Conservation (phyloP, 2,113 vertebrate genomes). For the Paramormyrops kingsleyae region DNA sequence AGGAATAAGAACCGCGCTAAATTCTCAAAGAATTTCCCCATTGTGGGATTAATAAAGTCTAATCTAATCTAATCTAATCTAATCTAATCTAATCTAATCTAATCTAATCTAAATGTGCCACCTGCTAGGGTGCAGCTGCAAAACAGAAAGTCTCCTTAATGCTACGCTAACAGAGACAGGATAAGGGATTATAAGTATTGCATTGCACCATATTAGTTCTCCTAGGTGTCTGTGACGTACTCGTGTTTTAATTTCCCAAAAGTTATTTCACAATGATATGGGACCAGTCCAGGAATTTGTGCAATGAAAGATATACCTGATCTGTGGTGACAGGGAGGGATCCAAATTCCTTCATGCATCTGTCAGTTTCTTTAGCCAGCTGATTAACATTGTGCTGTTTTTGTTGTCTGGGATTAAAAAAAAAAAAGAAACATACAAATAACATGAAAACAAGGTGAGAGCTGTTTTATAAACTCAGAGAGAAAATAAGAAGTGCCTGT, state of each 20-base stretch:
- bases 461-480: not conserved
- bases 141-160: not conserved
- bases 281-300: not conserved
- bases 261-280: not conserved
- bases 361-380: constrained; percentile 93
- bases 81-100: too few species aligned
- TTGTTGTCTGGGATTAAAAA: constrained; percentile 69
- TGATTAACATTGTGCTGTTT: constrained; percentile 86
- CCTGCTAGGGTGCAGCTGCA: not conserved
- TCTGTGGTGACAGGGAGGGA: constrained; percentile 75
- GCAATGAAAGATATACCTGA: constrained; percentile 47
- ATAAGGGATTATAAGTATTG: not conserved
- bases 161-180: not conserved
- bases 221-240: not conserved
- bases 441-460: not conserved
- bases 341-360: constrained; percentile 84
- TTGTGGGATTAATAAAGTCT: too few species aligned
- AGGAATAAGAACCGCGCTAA: not conserved
- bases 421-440: not conserved
- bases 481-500: not conserved
- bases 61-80: too few species aligned
- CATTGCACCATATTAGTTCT: not conserved
- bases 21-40: too few species aligned
- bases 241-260: not conserved
- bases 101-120: too few species aligned